These are phyloP conservation scores for Phyllopteryx taeniolatus DNA, from an alignment of 2,113 vertebrate species.

Conservation along the genomic window DNA sequence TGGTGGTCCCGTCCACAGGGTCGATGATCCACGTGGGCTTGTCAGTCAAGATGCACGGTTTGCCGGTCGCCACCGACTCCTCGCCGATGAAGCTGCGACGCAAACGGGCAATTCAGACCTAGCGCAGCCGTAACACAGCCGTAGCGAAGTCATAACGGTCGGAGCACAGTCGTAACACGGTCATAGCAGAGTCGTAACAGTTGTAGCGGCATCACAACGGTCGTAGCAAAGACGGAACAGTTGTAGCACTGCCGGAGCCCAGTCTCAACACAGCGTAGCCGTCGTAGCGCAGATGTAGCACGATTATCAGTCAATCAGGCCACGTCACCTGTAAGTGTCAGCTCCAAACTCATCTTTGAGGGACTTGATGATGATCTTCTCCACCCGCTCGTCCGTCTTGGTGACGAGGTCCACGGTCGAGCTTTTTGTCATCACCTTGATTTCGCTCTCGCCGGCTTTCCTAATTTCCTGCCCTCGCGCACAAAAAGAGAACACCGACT, in stretches of 20 bases:
- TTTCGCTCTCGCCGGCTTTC: conserved; percentile 83
- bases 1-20: conserved; percentile 93
- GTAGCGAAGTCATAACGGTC: too few species aligned
- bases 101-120: background rate
- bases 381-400: conserved; percentile 90
- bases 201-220: too few species aligned
- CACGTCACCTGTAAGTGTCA: conserved; percentile 79
- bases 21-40: conserved; percentile 96
- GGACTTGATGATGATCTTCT: conserved; percentile 86
- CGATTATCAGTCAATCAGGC: background rate
- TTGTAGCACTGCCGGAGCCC: too few species aligned
- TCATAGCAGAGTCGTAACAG: too few species aligned
- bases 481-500: background rate
- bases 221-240: too few species aligned
- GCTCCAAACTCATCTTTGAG: conserved; percentile 83
- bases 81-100: conserved; percentile 90
- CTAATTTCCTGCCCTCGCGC: conserved; percentile 74
- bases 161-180: too few species aligned
- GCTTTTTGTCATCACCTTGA: conserved; percentile 86
- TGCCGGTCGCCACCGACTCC: conserved; percentile 89
- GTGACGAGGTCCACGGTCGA: conserved; percentile 92
- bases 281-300: too few species aligned
- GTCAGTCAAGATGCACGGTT: conserved; percentile 79
- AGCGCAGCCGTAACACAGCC: too few species aligned
- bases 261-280: too few species aligned